phyloP scores from a whole-genome alignment of 2,797 vertebrate species.

The Anomalospiza imberbis region DNA sequence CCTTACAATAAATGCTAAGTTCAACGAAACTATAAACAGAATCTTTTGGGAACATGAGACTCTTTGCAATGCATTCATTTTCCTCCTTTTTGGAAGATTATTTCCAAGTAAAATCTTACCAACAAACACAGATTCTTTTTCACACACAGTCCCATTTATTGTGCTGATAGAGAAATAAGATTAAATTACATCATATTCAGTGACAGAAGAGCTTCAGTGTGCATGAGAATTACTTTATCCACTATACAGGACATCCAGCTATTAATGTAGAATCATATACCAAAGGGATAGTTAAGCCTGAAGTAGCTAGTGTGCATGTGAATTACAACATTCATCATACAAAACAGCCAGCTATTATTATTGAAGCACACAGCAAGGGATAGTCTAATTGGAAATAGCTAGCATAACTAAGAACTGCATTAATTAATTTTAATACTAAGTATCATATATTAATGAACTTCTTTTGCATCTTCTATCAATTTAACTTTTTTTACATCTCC shows the following conservation, averaged over 20 bases:
- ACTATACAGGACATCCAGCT: neutral
- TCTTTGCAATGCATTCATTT: neutral
- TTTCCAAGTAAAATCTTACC: constrained; percentile 30
- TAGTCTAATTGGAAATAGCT: neutral
- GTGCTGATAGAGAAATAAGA: constrained; percentile 9
- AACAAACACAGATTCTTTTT: neutral
- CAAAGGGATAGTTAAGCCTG: neutral
- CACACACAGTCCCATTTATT: neutral
- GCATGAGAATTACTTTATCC: neutral
- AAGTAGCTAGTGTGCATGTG: neutral
- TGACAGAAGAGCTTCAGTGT: neutral
- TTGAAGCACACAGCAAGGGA: neutral
- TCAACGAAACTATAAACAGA: constrained; percentile 21
- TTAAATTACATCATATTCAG: constrained; percentile 11
- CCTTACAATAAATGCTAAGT: constrained; percentile 22
- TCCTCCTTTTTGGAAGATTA: neutral
- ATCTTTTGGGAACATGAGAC: neutral
- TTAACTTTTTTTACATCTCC: neutral
- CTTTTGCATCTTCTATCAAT: neutral
- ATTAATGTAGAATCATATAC: neutral
- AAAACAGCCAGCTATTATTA: neutral
- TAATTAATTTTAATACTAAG: neutral
- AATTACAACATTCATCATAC: neutral
- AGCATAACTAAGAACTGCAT: neutral
- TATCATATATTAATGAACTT: neutral